Percentiles rank a stretch among this genome's conserved stretches.
Conservation (phyloP, 2,797 vertebrate species). For the Thripadectes ignobilis region DNA sequence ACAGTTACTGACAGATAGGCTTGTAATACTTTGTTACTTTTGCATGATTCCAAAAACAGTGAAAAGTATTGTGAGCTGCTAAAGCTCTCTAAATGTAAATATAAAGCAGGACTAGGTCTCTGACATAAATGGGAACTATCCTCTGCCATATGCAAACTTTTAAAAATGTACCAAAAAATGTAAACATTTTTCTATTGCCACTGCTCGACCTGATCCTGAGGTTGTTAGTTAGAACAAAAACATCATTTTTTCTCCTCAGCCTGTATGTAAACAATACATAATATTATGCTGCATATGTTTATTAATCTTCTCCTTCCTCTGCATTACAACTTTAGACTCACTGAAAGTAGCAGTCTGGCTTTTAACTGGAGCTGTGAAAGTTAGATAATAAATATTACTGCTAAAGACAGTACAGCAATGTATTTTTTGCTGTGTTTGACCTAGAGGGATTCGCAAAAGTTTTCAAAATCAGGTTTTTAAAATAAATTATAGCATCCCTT, state of each 20-base stretch:
- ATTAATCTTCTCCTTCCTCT: neutral
- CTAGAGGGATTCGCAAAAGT: neutral
- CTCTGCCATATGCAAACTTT: neutral
- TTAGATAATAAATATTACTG: neutral
- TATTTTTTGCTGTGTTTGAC: neutral
- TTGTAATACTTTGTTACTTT: neutral
- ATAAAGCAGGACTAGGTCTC: neutral
- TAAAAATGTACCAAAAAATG: fast-evolving
- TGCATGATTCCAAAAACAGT: neutral
- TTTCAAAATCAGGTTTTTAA: neutral
- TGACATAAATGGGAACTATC: neutral
- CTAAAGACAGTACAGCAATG: neutral
- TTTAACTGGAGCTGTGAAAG: neutral
- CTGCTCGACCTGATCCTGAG: neutral
- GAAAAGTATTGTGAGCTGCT: neutral
- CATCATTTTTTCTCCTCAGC: neutral
- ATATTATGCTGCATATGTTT: neutral
- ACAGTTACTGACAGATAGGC: neutral
- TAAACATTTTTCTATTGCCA: neutral
- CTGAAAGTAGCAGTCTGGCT: neutral
- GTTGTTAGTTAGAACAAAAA: neutral
- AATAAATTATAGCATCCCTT: neutral
- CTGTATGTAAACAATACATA: neutral
- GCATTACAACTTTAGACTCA: neutral
- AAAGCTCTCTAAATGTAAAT: neutral